Conservation (phyloP, 2,888 invertebrate species). For the Melanotus villosus region DNA sequence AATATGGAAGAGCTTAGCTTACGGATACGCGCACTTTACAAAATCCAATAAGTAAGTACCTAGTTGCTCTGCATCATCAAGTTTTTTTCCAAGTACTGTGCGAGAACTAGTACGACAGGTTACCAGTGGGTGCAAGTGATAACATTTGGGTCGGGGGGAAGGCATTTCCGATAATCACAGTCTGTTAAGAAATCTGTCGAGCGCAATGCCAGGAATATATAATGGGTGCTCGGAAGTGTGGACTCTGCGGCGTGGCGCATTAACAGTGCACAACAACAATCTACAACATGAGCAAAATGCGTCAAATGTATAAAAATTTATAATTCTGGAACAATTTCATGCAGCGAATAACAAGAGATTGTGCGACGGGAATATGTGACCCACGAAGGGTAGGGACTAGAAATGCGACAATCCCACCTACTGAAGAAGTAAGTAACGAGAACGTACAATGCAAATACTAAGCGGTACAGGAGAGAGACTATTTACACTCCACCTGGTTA, state of each 20-base stretch:
- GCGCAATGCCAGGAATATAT: conserved; percentile 62
- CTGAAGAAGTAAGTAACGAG: conserved; percentile 47
- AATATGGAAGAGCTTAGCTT: conserved; percentile 55
- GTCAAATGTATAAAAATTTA: conserved; percentile 64
- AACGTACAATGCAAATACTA: conserved; percentile 50
- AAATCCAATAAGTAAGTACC: conserved; percentile 45
- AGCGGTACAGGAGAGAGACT: conserved; percentile 51
- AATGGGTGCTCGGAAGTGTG: conserved; percentile 61
- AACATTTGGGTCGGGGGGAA: conserved; percentile 62
- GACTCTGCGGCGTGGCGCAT: conserved; percentile 66
- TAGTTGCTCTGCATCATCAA: background rate
- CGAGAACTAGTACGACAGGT: conserved; percentile 36
- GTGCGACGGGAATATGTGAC: conserved; percentile 62
- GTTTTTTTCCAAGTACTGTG: conserved; percentile 24
- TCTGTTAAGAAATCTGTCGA: conserved; percentile 67
- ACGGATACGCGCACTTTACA: conserved; percentile 53
- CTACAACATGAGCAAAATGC: conserved; percentile 67
- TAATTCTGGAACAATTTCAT: conserved; percentile 64
- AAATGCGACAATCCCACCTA: conserved; percentile 50
- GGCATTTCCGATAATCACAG: conserved; percentile 71
- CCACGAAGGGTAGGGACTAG: conserved; percentile 49
- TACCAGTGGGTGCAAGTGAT: conserved; percentile 53
- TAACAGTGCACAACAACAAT: conserved; percentile 67
- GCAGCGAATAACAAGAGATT: conserved; percentile 64
- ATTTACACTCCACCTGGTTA: conserved; percentile 63